phyloP scores from a whole-genome alignment of 2,113 vertebrate genomes.

The Eolophus roseicapilla region DNA sequence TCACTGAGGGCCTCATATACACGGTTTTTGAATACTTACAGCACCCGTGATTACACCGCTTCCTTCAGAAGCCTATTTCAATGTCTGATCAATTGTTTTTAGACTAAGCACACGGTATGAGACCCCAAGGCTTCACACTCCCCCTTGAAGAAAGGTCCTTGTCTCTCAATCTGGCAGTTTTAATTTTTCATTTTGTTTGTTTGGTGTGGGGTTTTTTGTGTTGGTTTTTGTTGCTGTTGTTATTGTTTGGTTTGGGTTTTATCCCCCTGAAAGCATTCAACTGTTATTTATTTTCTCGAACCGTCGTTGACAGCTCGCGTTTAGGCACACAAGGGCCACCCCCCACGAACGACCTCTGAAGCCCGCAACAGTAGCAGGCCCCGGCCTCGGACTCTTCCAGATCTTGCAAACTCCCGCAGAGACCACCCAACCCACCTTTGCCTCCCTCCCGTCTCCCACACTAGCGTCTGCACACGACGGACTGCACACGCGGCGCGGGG shows the following conservation, averaged over 20 bases:
- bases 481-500: background rate
- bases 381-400: background rate
- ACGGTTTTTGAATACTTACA: background rate
- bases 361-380: rapidly evolving
- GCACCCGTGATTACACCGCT: background rate
- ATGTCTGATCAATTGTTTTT: background rate
- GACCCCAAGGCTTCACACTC: background rate
- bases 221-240: background rate
- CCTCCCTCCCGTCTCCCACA: rapidly evolving
- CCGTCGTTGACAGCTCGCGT: rapidly evolving
- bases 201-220: background rate
- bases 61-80: background rate
- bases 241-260: background rate
- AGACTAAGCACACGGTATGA: background rate
- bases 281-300: background rate
- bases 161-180: background rate
- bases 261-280: background rate
- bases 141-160: too few relatives aligned
- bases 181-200: background rate
- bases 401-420: background rate
- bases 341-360: rapidly evolving
- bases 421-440: background rate
- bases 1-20: background rate
- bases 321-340: rapidly evolving
- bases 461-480: too few relatives aligned